Evolutionary conservation across 2,113 vertebrate genomes (phyloP).

Genomic region (Entosphenus tridentatus): DNA sequence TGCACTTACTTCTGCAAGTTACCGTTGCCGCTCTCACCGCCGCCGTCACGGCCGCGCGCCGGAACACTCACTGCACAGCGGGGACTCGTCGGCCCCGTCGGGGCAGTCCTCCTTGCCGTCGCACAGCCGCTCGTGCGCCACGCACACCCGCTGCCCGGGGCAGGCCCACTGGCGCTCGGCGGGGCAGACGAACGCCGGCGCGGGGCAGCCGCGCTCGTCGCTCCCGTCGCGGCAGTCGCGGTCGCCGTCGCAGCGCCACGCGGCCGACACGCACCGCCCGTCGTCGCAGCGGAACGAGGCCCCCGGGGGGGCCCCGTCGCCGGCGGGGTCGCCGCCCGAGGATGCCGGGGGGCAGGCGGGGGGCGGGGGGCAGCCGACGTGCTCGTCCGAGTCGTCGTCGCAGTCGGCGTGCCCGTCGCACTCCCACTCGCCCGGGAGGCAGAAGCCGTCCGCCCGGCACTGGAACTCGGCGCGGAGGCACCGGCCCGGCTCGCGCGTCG

Average conservation of each 20-base stretch:
- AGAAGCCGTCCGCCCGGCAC: constrained; percentile 25
- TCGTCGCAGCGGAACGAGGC: constrained; percentile 18
- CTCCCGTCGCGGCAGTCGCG: constrained; percentile 3
- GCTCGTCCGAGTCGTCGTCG: constrained; percentile 8
- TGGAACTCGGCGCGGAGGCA: constrained; percentile 27
- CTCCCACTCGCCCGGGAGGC: constrained; percentile 18
- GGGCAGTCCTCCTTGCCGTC: constrained; percentile 23
- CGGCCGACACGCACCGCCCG: constrained; percentile 2
- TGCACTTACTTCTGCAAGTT: no score
- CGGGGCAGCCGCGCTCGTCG: neutral
- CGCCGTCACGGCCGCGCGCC: no score
- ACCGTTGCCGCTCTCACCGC: no score
- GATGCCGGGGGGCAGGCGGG: constrained; percentile 18
- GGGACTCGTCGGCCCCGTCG: constrained; percentile 24
- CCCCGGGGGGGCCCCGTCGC: constrained; percentile 23
- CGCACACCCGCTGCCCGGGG: constrained; percentile 20
- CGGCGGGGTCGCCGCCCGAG: constrained; percentile 24
- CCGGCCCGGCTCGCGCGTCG: constrained; percentile 16
- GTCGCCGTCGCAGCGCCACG: constrained; percentile 4
- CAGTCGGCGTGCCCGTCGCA: constrained; percentile 7
- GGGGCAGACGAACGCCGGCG: constrained; percentile 13
- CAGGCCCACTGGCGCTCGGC: constrained; percentile 20
- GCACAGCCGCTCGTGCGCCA: constrained; percentile 19
- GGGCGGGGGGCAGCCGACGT: constrained; percentile 9
- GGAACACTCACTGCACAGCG: constrained; percentile 19